These are phyloP conservation scores for Porites australiensis DNA, from an alignment of 64 coral and sea anemone genomes.

Conservation along the genomic window DNA sequence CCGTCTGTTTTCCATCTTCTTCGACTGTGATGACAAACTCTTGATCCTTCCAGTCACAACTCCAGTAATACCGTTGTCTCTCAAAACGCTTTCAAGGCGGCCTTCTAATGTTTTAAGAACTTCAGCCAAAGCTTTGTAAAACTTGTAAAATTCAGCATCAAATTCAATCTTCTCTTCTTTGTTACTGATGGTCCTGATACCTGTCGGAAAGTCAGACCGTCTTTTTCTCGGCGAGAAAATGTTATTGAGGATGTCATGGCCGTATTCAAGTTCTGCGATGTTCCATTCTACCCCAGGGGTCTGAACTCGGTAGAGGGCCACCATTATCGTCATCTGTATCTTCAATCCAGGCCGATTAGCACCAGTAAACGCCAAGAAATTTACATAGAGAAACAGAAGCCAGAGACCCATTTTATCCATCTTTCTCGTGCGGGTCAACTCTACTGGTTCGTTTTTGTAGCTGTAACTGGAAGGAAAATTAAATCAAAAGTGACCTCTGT, in stretches of 20 bases:
- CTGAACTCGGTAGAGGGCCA: slow-evolving; percentile 29
- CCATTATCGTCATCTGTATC: slow-evolving; percentile 24
- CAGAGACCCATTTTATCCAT: not conserved
- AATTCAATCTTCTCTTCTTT: not conserved
- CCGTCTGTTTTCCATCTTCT: slow-evolving; percentile 17
- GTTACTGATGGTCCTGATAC: too few species aligned
- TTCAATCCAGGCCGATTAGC: not conserved
- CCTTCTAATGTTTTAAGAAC: not conserved
- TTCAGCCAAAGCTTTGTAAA: slow-evolving; percentile 3
- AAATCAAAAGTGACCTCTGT: too few species aligned
- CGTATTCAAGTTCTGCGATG: not conserved
- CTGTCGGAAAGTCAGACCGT: too few species aligned
- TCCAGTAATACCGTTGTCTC: not conserved
- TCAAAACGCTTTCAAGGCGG: not conserved
- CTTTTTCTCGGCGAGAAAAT: too few species aligned
- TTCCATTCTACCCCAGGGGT: slow-evolving; percentile 39
- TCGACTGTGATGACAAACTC: not conserved
- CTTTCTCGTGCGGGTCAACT: not conserved
- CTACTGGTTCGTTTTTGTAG: too few species aligned
- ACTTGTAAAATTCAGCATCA: not conserved
- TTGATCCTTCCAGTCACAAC: slow-evolving; percentile 55
- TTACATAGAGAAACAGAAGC: not conserved
- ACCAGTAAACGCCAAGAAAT: not conserved
- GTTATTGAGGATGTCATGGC: not conserved
- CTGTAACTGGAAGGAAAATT: too few species aligned